phyloP scores from a whole-genome alignment of 2,113 vertebrate species.

The Zingel zingel region DNA sequence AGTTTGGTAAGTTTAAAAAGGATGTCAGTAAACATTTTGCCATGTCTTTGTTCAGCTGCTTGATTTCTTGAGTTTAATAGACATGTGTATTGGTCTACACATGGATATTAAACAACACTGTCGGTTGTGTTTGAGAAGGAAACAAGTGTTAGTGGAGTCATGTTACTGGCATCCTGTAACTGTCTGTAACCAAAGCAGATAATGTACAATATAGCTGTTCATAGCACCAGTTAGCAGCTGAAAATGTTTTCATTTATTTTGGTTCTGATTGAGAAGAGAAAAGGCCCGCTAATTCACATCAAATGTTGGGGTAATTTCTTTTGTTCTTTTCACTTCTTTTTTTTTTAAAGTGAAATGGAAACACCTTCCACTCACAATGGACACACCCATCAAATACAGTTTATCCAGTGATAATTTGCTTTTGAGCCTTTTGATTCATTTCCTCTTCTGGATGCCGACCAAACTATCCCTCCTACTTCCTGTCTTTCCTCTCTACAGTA shows the following conservation, averaged over 20 bases:
- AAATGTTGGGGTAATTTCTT: constrained; percentile 49
- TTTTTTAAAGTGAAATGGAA: constrained; percentile 66
- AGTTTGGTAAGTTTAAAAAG: constrained; percentile 74
- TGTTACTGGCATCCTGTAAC: constrained; percentile 77
- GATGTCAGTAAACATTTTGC: constrained; percentile 73
- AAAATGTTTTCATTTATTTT: constrained; percentile 62
- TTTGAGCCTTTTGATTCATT: constrained; percentile 54
- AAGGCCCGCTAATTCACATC: constrained; percentile 72
- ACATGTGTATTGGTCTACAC: constrained; percentile 72
- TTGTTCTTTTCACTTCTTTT: constrained; percentile 30
- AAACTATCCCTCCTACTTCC: constrained; percentile 57
- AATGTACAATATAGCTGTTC: constrained; percentile 40
- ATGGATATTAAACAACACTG: constrained; percentile 73
- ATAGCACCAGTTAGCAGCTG: constrained; percentile 74
- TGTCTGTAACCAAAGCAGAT: constrained; percentile 52
- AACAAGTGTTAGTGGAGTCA: constrained; percentile 55
- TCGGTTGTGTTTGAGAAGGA: constrained; percentile 53
- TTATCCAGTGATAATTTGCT: constrained; percentile 61
- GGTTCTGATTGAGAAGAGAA: constrained; percentile 90
- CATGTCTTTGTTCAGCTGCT: constrained; percentile 64
- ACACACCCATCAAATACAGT: constrained; percentile 58
- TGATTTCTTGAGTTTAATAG: constrained; percentile 70
- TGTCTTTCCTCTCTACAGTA: constrained; percentile 62
- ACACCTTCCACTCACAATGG: constrained; percentile 62
- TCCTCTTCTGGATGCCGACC: constrained; percentile 68